Evolutionary conservation across 2,888 invertebrate genomes (phyloP).

Genomic region (Cantharis nigra): DNA sequence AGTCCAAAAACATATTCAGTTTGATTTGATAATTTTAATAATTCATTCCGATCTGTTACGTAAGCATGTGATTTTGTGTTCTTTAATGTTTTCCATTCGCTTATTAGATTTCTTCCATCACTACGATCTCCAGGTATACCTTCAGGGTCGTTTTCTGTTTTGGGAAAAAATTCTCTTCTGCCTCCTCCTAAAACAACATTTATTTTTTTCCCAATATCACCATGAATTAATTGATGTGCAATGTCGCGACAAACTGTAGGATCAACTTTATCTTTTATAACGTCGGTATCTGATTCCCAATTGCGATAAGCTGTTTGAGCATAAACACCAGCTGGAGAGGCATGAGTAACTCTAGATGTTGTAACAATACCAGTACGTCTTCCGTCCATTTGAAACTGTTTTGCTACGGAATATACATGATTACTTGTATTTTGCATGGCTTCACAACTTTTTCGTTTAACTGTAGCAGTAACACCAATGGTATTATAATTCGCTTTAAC

Average conservation of each 20-base stretch:
- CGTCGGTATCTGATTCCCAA: constrained; percentile 72
- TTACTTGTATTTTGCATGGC: constrained; percentile 61
- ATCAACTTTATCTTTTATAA: constrained; percentile 58
- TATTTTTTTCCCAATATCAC: constrained; percentile 69
- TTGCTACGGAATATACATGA: constrained; percentile 69
- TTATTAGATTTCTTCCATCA: not conserved
- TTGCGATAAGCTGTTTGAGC: constrained; percentile 73
- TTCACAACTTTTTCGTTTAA: constrained; percentile 66
- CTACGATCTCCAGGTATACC: constrained; percentile 36
- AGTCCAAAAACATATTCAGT: not conserved
- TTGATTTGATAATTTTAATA: not conserved
- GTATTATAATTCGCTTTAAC: constrained; percentile 79
- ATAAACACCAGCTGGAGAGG: constrained; percentile 72
- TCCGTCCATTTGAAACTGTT: constrained; percentile 70
- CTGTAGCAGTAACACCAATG: constrained; percentile 73
- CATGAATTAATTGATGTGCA: constrained; percentile 71
- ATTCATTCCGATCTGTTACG: not conserved
- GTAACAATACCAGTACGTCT: constrained; percentile 74
- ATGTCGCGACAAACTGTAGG: constrained; percentile 69
- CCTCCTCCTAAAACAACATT: constrained; percentile 83
- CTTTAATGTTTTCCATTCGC: not conserved
- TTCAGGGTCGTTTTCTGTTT: constrained; percentile 54
- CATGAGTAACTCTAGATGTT: constrained; percentile 79
- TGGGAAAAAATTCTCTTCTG: constrained; percentile 66
- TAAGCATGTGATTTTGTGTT: not conserved